phyloP scores from a whole-genome alignment of 2,888 invertebrate genomes.

The Watsonalla cultraria region DNA sequence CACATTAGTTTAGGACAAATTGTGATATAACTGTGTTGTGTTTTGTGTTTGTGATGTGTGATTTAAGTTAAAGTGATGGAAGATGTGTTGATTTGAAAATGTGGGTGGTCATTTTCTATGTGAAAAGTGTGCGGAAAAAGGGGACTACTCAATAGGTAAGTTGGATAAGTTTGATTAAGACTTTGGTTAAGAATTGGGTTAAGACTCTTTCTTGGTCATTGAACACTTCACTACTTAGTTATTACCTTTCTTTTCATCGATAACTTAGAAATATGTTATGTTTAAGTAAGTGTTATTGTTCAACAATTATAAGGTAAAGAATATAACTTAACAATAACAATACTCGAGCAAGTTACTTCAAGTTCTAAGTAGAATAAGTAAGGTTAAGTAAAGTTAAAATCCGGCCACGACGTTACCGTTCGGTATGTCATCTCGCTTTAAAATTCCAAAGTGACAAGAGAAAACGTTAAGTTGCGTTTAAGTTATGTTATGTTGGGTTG shows the following conservation, averaged over 20 bases:
- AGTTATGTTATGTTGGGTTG: neutral
- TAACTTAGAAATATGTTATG: no score
- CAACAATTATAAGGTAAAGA: no score
- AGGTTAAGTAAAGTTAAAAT: neutral
- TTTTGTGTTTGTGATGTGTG: constrained; percentile 30
- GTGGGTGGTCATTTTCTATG: constrained; percentile 64
- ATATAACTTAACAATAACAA: no score
- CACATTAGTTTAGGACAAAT: constrained; percentile 15
- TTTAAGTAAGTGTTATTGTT: no score
- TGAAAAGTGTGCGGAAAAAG: constrained; percentile 74
- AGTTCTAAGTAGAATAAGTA: neutral
- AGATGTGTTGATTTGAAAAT: constrained; percentile 55
- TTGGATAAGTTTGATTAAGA: constrained; percentile 13
- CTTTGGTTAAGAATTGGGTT: no score
- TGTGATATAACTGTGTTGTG: neutral
- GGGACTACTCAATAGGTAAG: constrained; percentile 54
- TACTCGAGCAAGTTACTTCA: neutral
- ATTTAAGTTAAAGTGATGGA: constrained; percentile 43
- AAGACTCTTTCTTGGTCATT: neutral
- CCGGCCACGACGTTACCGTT: neutral
- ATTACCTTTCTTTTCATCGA: neutral
- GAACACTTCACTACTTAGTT: neutral
- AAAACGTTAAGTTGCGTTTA: neutral
- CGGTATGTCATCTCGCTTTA: neutral
- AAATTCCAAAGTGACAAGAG: neutral